Evolutionary conservation across 2,113 vertebrate genomes (phyloP).

Genomic region (Pelmatolapia mariae): DNA sequence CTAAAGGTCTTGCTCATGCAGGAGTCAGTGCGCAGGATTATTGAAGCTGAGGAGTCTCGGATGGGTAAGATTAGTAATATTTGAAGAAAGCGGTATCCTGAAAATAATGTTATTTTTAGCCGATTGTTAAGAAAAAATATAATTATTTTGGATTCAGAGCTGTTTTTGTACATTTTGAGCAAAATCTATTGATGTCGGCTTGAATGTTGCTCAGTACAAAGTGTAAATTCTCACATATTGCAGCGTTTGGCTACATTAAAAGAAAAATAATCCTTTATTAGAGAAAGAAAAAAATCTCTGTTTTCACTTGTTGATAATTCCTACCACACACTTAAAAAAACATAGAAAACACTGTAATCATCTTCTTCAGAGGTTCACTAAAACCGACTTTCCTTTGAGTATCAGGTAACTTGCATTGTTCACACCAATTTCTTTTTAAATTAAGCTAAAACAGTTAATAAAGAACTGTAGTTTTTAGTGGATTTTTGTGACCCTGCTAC

Average conservation of each 20-base stretch:
- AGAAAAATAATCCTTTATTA: neutral
- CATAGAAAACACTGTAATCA: neutral
- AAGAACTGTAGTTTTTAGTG: neutral
- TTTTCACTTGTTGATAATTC: neutral
- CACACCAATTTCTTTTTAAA: neutral
- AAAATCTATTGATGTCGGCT: neutral
- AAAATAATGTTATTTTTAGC: conserved; percentile 15
- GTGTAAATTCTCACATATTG: neutral
- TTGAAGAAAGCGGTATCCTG: neutral
- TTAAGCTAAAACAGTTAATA: neutral
- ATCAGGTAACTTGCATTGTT: neutral
- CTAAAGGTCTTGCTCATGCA: conserved; percentile 93
- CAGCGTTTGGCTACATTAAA: neutral
- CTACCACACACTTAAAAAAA: neutral
- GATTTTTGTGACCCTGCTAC: neutral
- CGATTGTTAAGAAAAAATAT: neutral
- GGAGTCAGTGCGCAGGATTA: conserved; percentile 93
- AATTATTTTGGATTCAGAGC: neutral
- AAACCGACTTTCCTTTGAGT: neutral
- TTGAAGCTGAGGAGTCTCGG: conserved; percentile 90
- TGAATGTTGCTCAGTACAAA: neutral
- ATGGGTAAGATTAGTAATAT: conserved; percentile 80
- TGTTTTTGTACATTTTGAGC: neutral
- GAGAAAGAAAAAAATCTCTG: neutral
- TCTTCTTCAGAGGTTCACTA: neutral